phyloP scores from a whole-genome alignment of 2,113 vertebrate genomes.

The Hippocampus mohnikei region DNA sequence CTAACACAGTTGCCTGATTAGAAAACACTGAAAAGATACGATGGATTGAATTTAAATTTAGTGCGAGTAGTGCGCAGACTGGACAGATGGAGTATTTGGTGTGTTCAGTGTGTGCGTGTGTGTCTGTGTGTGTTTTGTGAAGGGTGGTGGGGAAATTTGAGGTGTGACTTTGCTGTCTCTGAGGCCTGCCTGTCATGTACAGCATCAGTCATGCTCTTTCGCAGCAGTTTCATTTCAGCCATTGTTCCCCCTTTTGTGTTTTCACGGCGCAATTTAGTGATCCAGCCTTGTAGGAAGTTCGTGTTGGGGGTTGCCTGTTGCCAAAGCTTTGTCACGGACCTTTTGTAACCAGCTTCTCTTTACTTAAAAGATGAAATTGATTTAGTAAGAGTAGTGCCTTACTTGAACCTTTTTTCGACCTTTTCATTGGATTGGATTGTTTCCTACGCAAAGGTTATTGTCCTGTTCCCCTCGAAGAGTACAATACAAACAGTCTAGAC shows the following conservation, averaged over 20 bases:
- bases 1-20: constrained; percentile 41
- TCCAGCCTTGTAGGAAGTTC: constrained; percentile 53
- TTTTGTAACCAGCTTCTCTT: constrained; percentile 10
- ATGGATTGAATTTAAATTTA: constrained; percentile 8
- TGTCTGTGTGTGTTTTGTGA: not conserved
- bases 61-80: not conserved
- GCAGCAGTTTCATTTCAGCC: constrained; percentile 70
- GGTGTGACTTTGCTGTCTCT: constrained; percentile 61
- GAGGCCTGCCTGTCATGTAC: constrained; percentile 68
- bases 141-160: constrained; percentile 27
- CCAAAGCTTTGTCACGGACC: constrained; percentile 42
- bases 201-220: constrained; percentile 74
- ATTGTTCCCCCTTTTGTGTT: constrained; percentile 66
- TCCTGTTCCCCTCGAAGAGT: no score
- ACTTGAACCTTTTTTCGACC: not conserved
- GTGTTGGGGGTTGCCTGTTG: constrained; percentile 40
- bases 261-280: constrained; percentile 58
- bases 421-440: not conserved
- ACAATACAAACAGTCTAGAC: no score
- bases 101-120: not conserved
- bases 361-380: not conserved
- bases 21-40: constrained; percentile 45
- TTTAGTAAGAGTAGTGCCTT: not conserved
- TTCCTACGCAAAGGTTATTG: no score
- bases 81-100: not conserved